Base-by-base conservation (phyloP, 2,888 invertebrate genomes). In the Epirrita christyi region DNA sequence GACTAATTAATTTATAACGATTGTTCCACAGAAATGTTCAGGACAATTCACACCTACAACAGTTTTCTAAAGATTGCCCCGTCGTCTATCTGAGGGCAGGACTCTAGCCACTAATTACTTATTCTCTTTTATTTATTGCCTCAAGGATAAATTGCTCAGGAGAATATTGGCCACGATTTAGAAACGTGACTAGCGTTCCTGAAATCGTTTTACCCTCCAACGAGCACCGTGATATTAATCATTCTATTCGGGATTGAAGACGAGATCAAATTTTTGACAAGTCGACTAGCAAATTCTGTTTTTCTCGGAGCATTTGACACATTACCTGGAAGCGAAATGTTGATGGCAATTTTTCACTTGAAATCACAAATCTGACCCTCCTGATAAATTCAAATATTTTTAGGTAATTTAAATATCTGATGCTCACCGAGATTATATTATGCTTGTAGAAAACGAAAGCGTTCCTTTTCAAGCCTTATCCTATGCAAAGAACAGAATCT, bases 111-210 rank as follows among this genome's bases (percentile, higher is more conserved):
- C 28, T 47, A 38, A 50, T 61, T 49, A n/a, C n/a, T n/a, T n/a
- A 49, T 45, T 55, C 45, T 38, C 34, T 46, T 28, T 53, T 52
- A 60, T 59, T 59, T 59, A 55, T 59, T 36, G 42, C 40, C 27
- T 44, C 29, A 36, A 55, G 44, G 56, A 54, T 43, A 49, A 51
- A 59, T 55, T 59, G 42, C 38, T 53, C 44, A 15, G 38, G 8
- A 48, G 13, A 52, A 52, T 51, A 57, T 52, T 28, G 48, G 44
- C 38, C 13, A 48, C 44, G 45, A 52, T 43, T 58, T 52, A 14
- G 8, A 43, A 53, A 44, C 48, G 43, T 52, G 57, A 48, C 37
- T 47, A 13, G 46, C 37, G 34, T 50, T 34, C 28, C 6, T 28
- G 15, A 45, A 41, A 41, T 45, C 14, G 48, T 37, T 43, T 55